Conservation (phyloP, 2,113 vertebrate species). For the Excalfactoria chinensis region DNA sequence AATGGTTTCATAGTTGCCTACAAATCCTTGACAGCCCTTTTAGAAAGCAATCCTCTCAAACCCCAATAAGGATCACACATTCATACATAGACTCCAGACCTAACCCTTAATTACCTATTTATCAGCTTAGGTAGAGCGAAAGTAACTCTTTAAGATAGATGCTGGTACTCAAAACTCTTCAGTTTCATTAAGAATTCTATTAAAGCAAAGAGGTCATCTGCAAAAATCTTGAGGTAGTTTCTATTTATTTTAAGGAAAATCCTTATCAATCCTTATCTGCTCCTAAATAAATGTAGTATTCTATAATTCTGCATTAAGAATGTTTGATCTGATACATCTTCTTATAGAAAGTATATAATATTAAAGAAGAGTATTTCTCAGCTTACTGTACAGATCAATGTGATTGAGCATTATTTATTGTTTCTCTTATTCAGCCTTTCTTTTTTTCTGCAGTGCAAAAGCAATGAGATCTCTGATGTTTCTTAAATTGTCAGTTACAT, state of each 20-base stretch:
- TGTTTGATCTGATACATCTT: neutral
- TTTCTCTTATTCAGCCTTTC: neutral
- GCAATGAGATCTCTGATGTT: neutral
- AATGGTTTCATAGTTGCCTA: neutral
- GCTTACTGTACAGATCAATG: neutral
- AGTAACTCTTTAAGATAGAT: neutral
- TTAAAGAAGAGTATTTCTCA: neutral
- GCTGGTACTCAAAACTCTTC: neutral
- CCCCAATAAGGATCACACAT: neutral
- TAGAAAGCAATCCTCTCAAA: neutral
- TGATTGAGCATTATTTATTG: neutral
- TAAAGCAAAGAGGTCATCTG: neutral
- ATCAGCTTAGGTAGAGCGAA: neutral
- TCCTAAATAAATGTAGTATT: neutral
- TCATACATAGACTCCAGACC: neutral
- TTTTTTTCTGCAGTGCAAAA: neutral
- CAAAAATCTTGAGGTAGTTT: neutral
- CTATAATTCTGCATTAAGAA: neutral
- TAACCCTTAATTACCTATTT: neutral
- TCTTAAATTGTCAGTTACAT: neutral
- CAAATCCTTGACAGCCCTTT: neutral
- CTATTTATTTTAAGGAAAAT: slow-evolving; percentile 9
- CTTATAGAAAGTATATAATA: neutral
- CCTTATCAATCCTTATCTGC: neutral
- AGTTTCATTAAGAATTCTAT: neutral